These are phyloP conservation scores for Cavia aperea DNA, from an alignment of 2,113 vertebrate species.

Conservation along the genomic window DNA sequence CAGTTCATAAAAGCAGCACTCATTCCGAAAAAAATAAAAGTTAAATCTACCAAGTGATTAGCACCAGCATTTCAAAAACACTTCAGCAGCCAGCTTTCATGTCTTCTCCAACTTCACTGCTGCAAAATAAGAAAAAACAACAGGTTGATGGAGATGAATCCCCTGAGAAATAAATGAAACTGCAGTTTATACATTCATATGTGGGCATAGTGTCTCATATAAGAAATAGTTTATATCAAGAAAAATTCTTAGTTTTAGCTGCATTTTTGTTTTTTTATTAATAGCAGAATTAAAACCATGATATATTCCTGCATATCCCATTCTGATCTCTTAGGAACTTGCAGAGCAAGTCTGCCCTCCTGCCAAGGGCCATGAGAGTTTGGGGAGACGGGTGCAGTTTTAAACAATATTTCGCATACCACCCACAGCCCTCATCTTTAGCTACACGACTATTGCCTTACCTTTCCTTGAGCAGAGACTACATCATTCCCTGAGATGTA, in stretches of 20 bases:
- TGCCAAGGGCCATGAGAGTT: rapidly evolving
- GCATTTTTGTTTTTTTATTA: not conserved
- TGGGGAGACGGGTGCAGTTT: not conserved
- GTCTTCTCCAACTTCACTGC: constrained; percentile 63
- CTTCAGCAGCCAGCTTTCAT: constrained; percentile 51
- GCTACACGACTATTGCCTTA: not conserved
- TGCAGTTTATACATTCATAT: not conserved
- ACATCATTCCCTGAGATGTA: not conserved
- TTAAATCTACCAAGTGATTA: constrained; percentile 50
- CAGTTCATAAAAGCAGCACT: constrained; percentile 46
- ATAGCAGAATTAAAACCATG: not conserved
- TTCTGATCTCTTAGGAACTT: not conserved
- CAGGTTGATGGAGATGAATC: not conserved
- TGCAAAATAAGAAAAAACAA: constrained; percentile 71
- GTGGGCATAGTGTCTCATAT: not conserved
- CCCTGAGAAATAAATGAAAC: not conserved
- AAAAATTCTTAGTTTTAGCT: not conserved
- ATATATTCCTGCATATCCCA: not conserved
- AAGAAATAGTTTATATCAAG: not conserved
- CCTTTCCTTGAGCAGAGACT: not conserved
- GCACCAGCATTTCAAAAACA: constrained; percentile 52
- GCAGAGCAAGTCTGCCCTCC: not conserved
- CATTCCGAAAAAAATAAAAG: not conserved
- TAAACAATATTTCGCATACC: rapidly evolving
- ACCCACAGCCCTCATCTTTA: not conserved